Evolutionary conservation across 2,888 invertebrate species (phyloP), one percentile per base, ranked within the genome.

Genomic region (Aphodius granarius): DNA sequence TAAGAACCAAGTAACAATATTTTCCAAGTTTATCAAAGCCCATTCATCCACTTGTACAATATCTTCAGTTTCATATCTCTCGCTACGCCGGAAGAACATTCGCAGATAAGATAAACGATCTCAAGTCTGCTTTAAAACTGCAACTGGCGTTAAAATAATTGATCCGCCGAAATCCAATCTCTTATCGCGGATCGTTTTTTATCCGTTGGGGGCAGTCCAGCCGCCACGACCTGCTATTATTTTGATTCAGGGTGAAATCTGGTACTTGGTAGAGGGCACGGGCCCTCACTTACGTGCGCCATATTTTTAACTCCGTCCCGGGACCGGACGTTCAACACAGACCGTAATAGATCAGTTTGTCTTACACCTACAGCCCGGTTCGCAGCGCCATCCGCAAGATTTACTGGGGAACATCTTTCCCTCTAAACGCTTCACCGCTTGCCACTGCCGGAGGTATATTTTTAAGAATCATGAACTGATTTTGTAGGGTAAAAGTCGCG

Each of bases 201-300:
- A 63, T 72, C 17, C 72, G 72, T 63, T 20, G 19, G n/a, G 63
- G 15, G 18, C n/a, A n/a, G 21, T 63, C 20, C 72, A 62, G 72
- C 72, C 63, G 63, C 63, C 72, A 63, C 43, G 72, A 72, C 63
- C 72, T 20, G n/a, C 72, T 72, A 72, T 72, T 72, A 72, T 72
- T 72, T 72, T 72, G 72, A 72, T 72, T 62, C 71, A n/a, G 72
- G 72, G 19, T 63, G n/a, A n/a, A n/a, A n/a, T n/a, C n/a, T n/a
- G n/a, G 20, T 20, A 63, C 63, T 62, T 63, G 16, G 62, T 15
- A 22, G 71, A 63, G 63, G 20, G 72, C n/a, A 18, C 17, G 63
- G n/a, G n/a, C 63, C 21, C 19, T 63, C 72, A 43, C 72, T 63
- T 72, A 20, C 20, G 19, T 17, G 18, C 18, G 63, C 72, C 72